Conservation (phyloP, 2,113 vertebrate species). For the Odontesthes bonariensis region DNA sequence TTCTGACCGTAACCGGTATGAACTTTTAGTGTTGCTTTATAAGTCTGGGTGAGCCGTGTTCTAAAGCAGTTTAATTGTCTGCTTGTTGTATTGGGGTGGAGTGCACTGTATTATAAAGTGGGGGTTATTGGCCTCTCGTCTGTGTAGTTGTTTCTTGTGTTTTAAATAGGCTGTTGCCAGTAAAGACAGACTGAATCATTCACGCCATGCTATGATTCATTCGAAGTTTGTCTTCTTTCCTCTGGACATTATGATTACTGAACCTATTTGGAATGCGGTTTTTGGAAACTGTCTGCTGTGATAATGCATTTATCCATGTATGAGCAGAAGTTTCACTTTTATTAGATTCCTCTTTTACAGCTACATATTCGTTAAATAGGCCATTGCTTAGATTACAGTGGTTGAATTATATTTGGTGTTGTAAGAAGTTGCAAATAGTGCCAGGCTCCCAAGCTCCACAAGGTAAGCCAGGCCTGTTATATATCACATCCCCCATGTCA, state of each 20-base stretch:
- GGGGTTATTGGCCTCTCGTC: slow-evolving; percentile 7
- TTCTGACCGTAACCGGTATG: too few relatives aligned
- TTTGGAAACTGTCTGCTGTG: not conserved
- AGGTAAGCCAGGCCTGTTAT: slow-evolving; percentile 7
- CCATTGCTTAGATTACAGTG: not conserved
- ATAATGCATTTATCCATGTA: slow-evolving; percentile 14
- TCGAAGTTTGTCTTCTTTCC: not conserved
- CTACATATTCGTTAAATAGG: slow-evolving; percentile 3
- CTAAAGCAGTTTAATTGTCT: not conserved
- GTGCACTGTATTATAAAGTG: not conserved
- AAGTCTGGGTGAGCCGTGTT: not conserved
- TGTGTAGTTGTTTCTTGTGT: slow-evolving; percentile 8
- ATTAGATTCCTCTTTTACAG: slow-evolving; percentile 15
- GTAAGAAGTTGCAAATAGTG: not conserved
- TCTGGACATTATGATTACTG: slow-evolving; percentile 10
- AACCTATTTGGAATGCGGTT: slow-evolving; percentile 11
- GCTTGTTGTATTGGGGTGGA: too few relatives aligned
- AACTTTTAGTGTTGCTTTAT: slow-evolving; percentile 8
- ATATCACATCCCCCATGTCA: slow-evolving; percentile 9
- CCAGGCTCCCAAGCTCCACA: slow-evolving; percentile 19
- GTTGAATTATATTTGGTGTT: slow-evolving; percentile 14
- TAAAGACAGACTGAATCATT: slow-evolving; percentile 7
- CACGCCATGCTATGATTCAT: slow-evolving; percentile 12
- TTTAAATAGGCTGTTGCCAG: not conserved
- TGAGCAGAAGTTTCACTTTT: slow-evolving; percentile 22